Evolutionary conservation across 2,113 vertebrate species (phyloP), one percentile per base, ranked within the genome.

Genomic region (Pyrgilauda ruficollis): DNA sequence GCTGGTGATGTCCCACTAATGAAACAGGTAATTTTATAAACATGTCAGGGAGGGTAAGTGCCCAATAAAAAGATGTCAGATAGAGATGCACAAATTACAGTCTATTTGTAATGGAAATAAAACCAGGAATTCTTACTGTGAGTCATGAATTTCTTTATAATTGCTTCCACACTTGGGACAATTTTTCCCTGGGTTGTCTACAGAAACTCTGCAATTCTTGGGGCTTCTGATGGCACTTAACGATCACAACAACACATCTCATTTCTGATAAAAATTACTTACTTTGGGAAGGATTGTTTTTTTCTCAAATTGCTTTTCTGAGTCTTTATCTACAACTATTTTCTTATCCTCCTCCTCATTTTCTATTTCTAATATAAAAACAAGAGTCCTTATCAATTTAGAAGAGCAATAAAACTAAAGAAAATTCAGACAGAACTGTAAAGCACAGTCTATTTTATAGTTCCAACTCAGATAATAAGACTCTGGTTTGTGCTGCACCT

Each of bases 111-210:
- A 89, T 4, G 96, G 97, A 98, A 97, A 97, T 94, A 95, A 97
- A 97, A 96, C 90, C 96, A 96, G 93, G 90, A 97, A 97, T 97
- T 96, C 95, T 97, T 94, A 93, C 97, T 96, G 96, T 93, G 97
- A 98, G 91, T 98, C 93, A 97, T 90, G 96, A 97, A 95, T 98
- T 97, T 98, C 94, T 96, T 95, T 91, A 84, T 98, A 98, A 98
- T 98, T 98, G 95, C 87, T 98, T 97, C 97, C 97, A 98, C 72
- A 97, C 98, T 98, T 94, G 35, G 93, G 93, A 82, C 67, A 93
- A 95, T 80, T 90, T 96, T 76, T 95, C 62, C 86, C 66, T 93
- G 97, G 98, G 97, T 94, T 82, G 59, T 94, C 97, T 97, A 33
- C 47, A 90, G 76, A 78, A 92, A 86, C 26, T 12, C 26, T 84